These are phyloP conservation scores for Limnephilus lunatus DNA, from an alignment of 2,888 invertebrate species.

Conservation along the genomic window DNA sequence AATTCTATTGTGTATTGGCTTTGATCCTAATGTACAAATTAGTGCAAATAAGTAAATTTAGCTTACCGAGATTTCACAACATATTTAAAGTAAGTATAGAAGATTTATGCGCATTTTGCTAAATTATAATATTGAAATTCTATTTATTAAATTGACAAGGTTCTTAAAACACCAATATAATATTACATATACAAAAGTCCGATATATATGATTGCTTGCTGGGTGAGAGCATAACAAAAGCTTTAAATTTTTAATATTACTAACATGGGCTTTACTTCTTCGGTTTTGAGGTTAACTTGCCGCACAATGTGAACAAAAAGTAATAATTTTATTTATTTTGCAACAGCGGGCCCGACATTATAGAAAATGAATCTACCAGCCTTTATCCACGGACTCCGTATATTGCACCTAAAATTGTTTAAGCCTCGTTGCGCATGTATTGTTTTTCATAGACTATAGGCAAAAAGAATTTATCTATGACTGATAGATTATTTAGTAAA, in stretches of 20 bases:
- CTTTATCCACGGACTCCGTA: slow-evolving; percentile 68
- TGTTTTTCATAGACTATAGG: slow-evolving; percentile 36
- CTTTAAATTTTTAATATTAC: slow-evolving; percentile 52
- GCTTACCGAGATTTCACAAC: background rate
- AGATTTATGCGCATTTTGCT: background rate
- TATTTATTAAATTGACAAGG: slow-evolving; percentile 21
- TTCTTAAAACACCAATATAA: background rate
- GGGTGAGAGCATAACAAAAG: slow-evolving; percentile 43
- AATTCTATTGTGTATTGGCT: background rate
- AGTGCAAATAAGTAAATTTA: background rate
- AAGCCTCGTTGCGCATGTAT: slow-evolving; percentile 49
- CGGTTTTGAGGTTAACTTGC: background rate
- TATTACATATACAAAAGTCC: background rate
- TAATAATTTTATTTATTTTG: slow-evolving; percentile 67
- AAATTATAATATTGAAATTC: background rate
- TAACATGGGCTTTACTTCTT: slow-evolving; percentile 20
- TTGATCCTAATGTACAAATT: background rate
- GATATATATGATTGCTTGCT: slow-evolving; percentile 3
- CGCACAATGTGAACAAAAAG: background rate
- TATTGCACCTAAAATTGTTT: slow-evolving; percentile 67
- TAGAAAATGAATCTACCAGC: slow-evolving; percentile 69
- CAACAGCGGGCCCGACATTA: slow-evolving; percentile 69
- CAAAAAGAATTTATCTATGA: slow-evolving; percentile 53
- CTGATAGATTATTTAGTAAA: slow-evolving; percentile 53
- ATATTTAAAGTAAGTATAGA: background rate